Evolutionary conservation across 2,113 vertebrate species (phyloP), one percentile per base, ranked within the genome.

Genomic region (Cyprinodon variegatus): DNA sequence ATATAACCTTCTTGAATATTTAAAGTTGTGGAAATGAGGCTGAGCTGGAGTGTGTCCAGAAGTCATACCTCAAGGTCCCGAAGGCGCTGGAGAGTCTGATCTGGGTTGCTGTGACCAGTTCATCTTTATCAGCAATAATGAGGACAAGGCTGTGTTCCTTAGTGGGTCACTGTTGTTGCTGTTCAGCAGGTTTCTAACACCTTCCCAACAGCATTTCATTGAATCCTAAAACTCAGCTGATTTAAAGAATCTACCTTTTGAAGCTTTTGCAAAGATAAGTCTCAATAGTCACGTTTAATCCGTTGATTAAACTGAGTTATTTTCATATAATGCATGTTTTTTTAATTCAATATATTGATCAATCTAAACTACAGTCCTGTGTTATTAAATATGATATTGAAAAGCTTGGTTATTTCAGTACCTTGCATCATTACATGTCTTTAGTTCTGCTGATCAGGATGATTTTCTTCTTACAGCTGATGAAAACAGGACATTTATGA

Each of bases 1-100:
- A 2, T n/a, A 43, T 64, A 37, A 59, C 62, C 78, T 61, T 83
- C 65, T 77, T 81, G 20, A 89, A 87, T 88, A 83, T 88, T 85
- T 85, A 81, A 82, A 79, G 83, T 53, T 37, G 50, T 53, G 65
- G 83, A 79, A 77, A 68, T 61, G 69, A 83, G 50, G 39, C 40
- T 29, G 45, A 78, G 67, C 69, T 65, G 40, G 67, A n/a, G 14
- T 37, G 78, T 37, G 48, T 48, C 41, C 70, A 4, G 62, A 3
- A 11, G 3, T 29, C 46, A 59, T 15, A 69, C 46, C 65, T 71
- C 60, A 45, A 61, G n/a, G 71, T 60, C 61, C 69, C 40, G 39
- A 65, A 20, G 65, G 67, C 75, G 81, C 82, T 86, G 64, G 61
- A 7, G 50, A 65, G 73, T 84, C 79, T 2, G 0, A 46, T 61